Base-by-base conservation (phyloP, 1,140 invertebrate species). In the Megalopta genalis region DNA sequence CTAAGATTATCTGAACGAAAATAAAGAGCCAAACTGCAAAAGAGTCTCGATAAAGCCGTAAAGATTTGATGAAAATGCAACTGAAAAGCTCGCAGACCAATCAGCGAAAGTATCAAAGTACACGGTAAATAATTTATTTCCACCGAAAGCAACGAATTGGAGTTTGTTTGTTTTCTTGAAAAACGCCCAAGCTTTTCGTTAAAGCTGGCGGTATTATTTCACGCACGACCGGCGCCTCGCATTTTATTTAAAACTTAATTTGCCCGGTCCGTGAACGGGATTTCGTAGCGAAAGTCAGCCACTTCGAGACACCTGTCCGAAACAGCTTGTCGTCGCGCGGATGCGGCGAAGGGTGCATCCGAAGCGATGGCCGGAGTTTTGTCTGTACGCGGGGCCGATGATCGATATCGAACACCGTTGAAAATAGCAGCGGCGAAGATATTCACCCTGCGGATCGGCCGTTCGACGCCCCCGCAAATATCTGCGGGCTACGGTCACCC, bases 401-500 rank as follows among this genome's bases (percentile, higher is more conserved):
- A 85, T 79, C 80, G 73, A 75, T 73, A 74, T 67, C 78, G 23
- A 74, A 79, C 65, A 54, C 27, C 80, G 68, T 69, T 66, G 46
- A 77, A 85, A 81, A 77, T 78, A 85, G 69, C 46, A 77, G 5
- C 57, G 27, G 21, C 37, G n/a, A 66, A 84, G 54, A 63, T 85
- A 57, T 70, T 82, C 74, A 68, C 49, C 65, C 54, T 54, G 49
- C 60, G 37, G 6, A 69, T 60, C 67, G 57, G 25, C 32, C 65
- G 62, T 25, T 25, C 65, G 57, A 69, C 54, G 60, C 57, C 39
- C 42, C 42, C 65, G 46, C 60, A 25, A 84, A 81, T 80, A 76
- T 49, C 54, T 64, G 16, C 18, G n/a, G 42, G 59, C 25, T 76
- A 27, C 49, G 49, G 77, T 84, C 69, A 63, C 37, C 42, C 71